Conservation (phyloP, 2,888 invertebrate genomes). For the Eupithecia vulgata region DNA sequence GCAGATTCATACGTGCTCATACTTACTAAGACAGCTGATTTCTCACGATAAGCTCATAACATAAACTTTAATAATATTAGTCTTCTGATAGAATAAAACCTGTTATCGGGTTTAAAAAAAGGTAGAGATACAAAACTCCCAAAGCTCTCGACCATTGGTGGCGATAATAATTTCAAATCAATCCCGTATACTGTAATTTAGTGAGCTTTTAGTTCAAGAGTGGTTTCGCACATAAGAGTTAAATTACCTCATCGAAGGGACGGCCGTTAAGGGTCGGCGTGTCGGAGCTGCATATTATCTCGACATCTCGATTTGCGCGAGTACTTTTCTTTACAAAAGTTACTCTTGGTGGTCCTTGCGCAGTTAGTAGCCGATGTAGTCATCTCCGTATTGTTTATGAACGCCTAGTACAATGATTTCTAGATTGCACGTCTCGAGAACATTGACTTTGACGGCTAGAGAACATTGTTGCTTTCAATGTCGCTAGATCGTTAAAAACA, state of each 20-base stretch:
- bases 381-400: constrained; percentile 59
- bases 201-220: constrained; percentile 80
- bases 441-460: too few relatives aligned
- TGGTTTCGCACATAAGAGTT: constrained; percentile 81
- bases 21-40: neutral
- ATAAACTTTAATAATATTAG: neutral
- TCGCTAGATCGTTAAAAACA: constrained; percentile 25
- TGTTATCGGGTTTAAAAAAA: constrained; percentile 1
- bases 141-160: constrained; percentile 52
- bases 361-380: constrained; percentile 60
- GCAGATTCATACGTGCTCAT: neutral
- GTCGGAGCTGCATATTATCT: constrained; percentile 79
- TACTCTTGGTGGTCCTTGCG: constrained; percentile 76
- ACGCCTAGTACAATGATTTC: constrained; percentile 24
- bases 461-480: too few relatives aligned
- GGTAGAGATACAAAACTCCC: constrained; percentile 50
- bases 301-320: constrained; percentile 77
- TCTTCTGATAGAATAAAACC: neutral
- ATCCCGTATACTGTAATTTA: constrained; percentile 80
- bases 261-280: constrained; percentile 76
- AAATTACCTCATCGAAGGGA: constrained; percentile 77
- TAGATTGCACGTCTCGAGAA: too few relatives aligned
- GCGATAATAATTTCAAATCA: constrained; percentile 79
- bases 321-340: constrained; percentile 75
- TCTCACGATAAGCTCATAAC: neutral